Evolutionary conservation across 2,888 invertebrate genomes (phyloP), one percentile per base, ranked within the genome.

Genomic region (Tetranychus piercei): DNA sequence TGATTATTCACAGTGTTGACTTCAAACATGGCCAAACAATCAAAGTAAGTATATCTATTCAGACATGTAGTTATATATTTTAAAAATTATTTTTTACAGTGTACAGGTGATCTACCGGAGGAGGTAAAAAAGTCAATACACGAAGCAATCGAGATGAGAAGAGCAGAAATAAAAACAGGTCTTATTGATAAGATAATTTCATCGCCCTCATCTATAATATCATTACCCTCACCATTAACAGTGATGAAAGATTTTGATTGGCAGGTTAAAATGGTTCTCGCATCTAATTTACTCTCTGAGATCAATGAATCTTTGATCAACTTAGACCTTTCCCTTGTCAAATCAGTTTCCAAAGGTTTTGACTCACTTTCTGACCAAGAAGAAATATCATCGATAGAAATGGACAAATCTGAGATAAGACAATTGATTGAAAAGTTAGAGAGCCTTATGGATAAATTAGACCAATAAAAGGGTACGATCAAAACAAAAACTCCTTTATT

Each of bases 241-340:
- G 77, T 79, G 3, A 76, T 82, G 20, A 76, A 76, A 44, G 81
- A 81, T 77, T 82, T 82, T 79, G 81, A 81, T 76, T 82, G 82
- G 82, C 80, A 81, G 76, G 75, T 81, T 15, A 81, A 81, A 79
- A 81, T 82, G 75, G 79, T 80, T 18, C 78, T 82, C 79, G 80
- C 81, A 6, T 81, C 81, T 79, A 81, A 82, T 75, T 80, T 80
- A 75, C 77, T 81, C 72, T 78, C 81, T 9, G 77, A 79, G 11
- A 76, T 82, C 1, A 80, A 81, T 44, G 79, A 80, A 72, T 80
- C 81, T 6, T 76, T 81, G 6, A 75, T 81, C 9, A 78, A 79
- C 73, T 76, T 82, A 22, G 80, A 81, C 76, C 77, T 81, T 65
- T 77, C 78, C 23, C 73, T 78, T n/a, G 76, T 74, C 20, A 77